Evolutionary conservation across 2,113 vertebrate species (phyloP).

Genomic region (Paratilapia polleni): DNA sequence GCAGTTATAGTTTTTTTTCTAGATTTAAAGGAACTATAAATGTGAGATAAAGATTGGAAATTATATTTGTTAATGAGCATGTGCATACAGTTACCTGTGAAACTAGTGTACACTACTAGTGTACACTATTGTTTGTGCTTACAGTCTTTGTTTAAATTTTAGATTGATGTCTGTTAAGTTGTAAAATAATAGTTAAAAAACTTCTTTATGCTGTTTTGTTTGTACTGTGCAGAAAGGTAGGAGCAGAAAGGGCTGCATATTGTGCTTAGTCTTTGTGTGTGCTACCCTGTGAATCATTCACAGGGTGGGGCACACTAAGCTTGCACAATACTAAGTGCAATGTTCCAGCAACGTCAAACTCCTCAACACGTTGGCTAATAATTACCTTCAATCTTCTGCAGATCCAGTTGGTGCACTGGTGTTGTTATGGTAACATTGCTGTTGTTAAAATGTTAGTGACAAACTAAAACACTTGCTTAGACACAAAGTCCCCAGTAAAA

Average conservation of each 20-base stretch:
- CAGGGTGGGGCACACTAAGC: slow-evolving; percentile 46
- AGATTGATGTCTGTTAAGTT: background rate
- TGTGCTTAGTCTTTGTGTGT: background rate
- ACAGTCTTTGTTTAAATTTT: background rate
- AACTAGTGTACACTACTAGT: no score
- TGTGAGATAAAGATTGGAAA: background rate
- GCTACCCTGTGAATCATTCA: slow-evolving; percentile 64
- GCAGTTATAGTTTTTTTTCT: background rate
- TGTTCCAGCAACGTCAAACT: background rate
- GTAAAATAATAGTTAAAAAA: no score
- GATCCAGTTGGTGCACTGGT: background rate
- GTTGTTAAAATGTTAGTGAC: background rate
- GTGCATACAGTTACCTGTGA: background rate
- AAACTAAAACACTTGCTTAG: background rate
- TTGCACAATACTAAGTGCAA: background rate
- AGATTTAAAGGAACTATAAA: background rate
- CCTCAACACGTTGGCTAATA: background rate
- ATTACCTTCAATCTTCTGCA: slow-evolving; percentile 8
- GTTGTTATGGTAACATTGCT: background rate
- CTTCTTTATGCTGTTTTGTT: background rate
- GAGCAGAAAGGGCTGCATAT: background rate
- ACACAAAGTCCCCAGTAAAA: background rate
- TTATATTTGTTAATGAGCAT: background rate
- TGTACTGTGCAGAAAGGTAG: background rate
- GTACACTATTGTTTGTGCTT: no score